Base-by-base conservation (phyloP, 2,888 invertebrate species). In the Epinotia ramella region DNA sequence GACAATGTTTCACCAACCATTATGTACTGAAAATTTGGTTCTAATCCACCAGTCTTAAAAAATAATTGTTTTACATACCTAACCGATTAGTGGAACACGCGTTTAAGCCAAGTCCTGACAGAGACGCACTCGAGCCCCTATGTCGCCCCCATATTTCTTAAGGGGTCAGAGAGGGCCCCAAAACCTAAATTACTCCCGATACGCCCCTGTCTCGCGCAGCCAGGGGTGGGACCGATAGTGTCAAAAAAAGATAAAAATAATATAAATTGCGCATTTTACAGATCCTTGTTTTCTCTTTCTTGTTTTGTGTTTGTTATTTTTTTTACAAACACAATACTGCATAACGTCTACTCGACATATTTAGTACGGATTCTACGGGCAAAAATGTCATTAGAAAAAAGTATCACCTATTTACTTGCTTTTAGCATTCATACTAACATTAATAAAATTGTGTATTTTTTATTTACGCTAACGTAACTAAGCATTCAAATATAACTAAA, bases 211-310 rank as follows among this genome's bases (percentile, higher is more conserved):
- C 91, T 84, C 86, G 71, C 86, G 86, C 89, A 81, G 84, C 85
- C 82, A 83, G 85, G 88, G 90, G 91, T 88, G 92, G 91, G 88
- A 79, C 87, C 86, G 94, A 94, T 94, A 94, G 91, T 93, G 94
- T 94, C 94, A 94, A 90, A 93, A 92, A 91, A 94, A 94, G 94
- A 94, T 94, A 94, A 94, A 93, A 93, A 90, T 90, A 91, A 91
- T 90, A 94, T 94, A 89, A 91, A 94, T 91, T 88, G 90, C 91
- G 83, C 84, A 88, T 91, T 87, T 89, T 83, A 76, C 78, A 78
- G 81, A 81, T 82, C 80, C 83, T 81, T 66, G 33, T 66, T 66
- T 66, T 66, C 82, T 83, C 80, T 81, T 79, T 79, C 80, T 83
- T 81, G 83, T 84, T 82, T 85, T 82, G 84, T 82, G 81, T 84